Percentiles rank a stretch among this genome's conserved stretches.
These are phyloP conservation scores for Metallyticus violacea DNA, from an alignment of 2,888 invertebrate genomes.

Conservation along the genomic window DNA sequence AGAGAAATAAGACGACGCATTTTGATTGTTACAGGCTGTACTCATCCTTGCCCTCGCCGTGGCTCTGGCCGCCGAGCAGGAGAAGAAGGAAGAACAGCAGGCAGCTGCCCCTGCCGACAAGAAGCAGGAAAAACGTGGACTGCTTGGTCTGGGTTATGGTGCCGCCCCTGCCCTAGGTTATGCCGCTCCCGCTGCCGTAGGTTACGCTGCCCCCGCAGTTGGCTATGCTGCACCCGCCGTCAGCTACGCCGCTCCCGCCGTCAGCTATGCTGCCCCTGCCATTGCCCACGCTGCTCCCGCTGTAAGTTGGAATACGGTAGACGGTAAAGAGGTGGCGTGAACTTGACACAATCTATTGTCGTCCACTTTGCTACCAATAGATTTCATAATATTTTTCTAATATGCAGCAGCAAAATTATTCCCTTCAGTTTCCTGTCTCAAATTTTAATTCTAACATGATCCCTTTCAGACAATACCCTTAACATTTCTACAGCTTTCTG, in stretches of 20 bases:
- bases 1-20: no score
- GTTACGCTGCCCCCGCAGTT: conserved; percentile 23
- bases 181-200: conserved; percentile 22
- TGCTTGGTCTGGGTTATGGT: conserved; percentile 49
- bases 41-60: conserved; percentile 30
- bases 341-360: no score
- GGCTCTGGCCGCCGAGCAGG: conserved; percentile 28
- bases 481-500: no score
- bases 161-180: conserved; percentile 13
- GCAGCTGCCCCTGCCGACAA: conserved; percentile 22
- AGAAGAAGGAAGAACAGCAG: conserved; percentile 29
- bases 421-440: no score
- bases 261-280: conserved; percentile 23
- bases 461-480: no score
- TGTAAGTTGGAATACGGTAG: no score
- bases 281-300: conserved; percentile 12
- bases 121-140: conserved; percentile 50
- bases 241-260: conserved; percentile 20
- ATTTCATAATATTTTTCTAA: no score
- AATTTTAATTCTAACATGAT: no score
- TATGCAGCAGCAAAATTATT: no score
- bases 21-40: conserved; percentile 19
- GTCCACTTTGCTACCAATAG: no score
- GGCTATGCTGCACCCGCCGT: conserved; percentile 25
- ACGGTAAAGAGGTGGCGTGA: no score